A percentile compares a stretch with the other conserved stretches of the same genome.
Evolutionary conservation across 2,113 vertebrate species (phyloP).

Genomic region (Amblyornis subalaris): DNA sequence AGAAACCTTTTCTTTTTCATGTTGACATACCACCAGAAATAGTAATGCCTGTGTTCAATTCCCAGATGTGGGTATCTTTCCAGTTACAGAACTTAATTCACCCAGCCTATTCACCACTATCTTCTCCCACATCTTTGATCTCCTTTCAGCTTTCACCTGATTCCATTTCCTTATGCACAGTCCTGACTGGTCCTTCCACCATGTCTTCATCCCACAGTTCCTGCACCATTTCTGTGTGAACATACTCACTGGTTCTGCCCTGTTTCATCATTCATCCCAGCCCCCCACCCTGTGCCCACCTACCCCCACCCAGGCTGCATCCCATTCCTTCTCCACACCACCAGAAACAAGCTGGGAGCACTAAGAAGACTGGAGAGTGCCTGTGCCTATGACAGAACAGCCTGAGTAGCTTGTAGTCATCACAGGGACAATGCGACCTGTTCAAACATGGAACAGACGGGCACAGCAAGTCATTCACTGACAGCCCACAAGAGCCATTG

Average conservation of each 20-base stretch:
- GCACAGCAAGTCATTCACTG: not conserved
- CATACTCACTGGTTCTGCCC: not conserved
- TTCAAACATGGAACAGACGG: not conserved
- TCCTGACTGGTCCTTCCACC: not conserved
- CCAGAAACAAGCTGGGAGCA: not conserved
- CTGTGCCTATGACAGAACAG: not conserved
- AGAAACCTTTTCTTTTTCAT: not conserved
- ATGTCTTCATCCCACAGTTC: not conserved
- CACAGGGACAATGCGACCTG: not conserved
- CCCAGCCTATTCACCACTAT: not conserved
- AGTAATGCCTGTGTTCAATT: not conserved
- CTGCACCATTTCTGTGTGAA: not conserved
- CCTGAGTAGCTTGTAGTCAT: not conserved
- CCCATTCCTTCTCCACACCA: not conserved
- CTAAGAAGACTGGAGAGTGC: not conserved
- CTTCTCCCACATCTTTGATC: not conserved
- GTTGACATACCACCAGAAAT: not conserved
- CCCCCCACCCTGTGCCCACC: not conserved
- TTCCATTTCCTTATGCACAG: not conserved
- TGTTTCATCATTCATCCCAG: not conserved
- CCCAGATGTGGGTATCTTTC: not conserved
- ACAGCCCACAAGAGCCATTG: not conserved
- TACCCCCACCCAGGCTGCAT: accelerated
- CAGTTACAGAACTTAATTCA: not conserved
- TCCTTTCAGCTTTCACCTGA: not conserved